Conservation (phyloP, 2,797 vertebrate genomes). For the Alcedo quadribrachys region DNA sequence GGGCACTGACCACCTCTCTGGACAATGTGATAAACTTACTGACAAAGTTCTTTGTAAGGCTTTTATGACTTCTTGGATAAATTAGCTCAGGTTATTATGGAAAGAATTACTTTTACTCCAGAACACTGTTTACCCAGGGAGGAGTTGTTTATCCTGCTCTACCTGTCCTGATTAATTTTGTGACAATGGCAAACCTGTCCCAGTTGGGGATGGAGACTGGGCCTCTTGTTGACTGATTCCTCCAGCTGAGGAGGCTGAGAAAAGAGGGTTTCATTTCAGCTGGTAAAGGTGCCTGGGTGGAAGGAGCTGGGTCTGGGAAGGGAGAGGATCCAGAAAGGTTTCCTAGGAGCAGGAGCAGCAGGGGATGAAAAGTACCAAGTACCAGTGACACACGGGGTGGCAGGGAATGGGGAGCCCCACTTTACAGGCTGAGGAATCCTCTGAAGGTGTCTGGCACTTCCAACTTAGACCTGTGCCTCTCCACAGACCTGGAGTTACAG, state of each 20-base stretch:
- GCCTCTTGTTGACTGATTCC: not conserved
- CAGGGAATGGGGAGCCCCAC: not conserved
- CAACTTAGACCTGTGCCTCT: not conserved
- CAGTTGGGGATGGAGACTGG: not conserved
- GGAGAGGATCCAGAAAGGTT: not conserved
- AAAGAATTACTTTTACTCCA: not conserved
- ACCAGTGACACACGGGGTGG: not conserved
- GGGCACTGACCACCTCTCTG: not conserved
- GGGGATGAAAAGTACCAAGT: not conserved
- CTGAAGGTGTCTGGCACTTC: not conserved
- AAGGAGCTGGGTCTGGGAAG: not conserved
- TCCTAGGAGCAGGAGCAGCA: not conserved
- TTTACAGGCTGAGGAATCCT: not conserved
- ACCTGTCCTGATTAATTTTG: not conserved
- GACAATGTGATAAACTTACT: not conserved
- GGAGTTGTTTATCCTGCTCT: not conserved
- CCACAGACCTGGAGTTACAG: not conserved
- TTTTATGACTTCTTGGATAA: not conserved
- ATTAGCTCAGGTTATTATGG: not conserved
- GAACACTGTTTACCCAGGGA: rapidly evolving
- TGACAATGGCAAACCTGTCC: not conserved
- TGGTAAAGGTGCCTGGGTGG: not conserved
- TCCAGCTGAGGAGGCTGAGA: not conserved
- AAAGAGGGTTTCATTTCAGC: not conserved
- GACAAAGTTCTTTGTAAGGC: not conserved